Evolutionary conservation across 2,113 vertebrate species (phyloP).

Genomic region (Strigops habroptila): DNA sequence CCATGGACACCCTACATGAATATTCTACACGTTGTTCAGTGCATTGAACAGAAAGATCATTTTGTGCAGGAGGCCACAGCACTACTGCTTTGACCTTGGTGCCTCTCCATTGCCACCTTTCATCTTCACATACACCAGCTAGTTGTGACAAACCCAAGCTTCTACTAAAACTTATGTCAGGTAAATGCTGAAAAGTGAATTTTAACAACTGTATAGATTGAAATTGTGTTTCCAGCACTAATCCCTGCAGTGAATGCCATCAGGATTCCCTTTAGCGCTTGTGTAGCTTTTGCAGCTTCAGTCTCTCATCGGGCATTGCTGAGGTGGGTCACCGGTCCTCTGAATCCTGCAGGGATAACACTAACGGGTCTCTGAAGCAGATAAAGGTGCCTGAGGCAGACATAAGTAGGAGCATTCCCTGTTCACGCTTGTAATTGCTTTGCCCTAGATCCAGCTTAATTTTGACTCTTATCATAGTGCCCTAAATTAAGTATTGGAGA

Average conservation of each 20-base stretch:
- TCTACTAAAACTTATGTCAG: not conserved
- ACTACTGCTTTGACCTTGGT: not conserved
- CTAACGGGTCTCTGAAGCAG: not conserved
- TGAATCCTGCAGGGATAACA: accelerated
- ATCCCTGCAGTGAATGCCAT: not conserved
- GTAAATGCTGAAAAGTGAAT: not conserved
- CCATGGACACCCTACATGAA: accelerated
- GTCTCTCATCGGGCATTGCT: accelerated
- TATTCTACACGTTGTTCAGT: not conserved
- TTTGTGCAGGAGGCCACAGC: not conserved
- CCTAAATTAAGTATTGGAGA: not conserved
- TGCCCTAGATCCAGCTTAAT: not conserved
- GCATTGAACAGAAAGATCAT: accelerated
- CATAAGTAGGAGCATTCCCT: not conserved
- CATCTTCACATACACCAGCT: not conserved
- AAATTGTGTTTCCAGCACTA: not conserved
- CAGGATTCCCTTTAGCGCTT: not conserved
- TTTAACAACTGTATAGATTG: not conserved
- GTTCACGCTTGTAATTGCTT: not conserved
- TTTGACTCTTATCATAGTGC: not conserved
- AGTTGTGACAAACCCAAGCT: not conserved
- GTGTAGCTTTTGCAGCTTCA: not conserved
- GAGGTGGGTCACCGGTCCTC: accelerated
- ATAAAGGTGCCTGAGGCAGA: not conserved
- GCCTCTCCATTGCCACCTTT: not conserved